Evolutionary conservation across 1,140 invertebrate species (phyloP).

Genomic region (Papilio dardanus): DNA sequence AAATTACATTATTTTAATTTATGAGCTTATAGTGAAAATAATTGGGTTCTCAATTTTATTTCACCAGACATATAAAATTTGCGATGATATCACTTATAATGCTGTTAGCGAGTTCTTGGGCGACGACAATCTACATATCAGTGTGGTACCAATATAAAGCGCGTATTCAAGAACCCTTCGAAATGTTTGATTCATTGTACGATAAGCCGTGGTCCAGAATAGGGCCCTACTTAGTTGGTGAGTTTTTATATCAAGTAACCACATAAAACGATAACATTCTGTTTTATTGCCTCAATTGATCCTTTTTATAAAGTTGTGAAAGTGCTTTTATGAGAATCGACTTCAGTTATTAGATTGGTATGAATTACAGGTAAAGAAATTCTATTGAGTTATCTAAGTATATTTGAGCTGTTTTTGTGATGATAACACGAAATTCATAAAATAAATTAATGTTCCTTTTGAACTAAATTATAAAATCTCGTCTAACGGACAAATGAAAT

Average conservation of each 20-base stretch:
- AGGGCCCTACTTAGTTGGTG: slow-evolving; percentile 90
- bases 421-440: neutral
- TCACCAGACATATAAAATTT: slow-evolving; percentile 83
- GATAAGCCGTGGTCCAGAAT: slow-evolving; percentile 93
- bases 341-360: neutral
- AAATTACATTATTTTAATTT: neutral
- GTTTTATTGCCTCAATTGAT: slow-evolving; percentile 29
- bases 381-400: too few relatives aligned
- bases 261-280: slow-evolving; percentile 4
- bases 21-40: neutral
- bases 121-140: slow-evolving; percentile 88
- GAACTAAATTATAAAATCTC: neutral
- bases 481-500: neutral
- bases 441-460: neutral
- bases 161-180: slow-evolving; percentile 91
- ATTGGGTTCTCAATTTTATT: slow-evolving; percentile 29
- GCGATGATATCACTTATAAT: slow-evolving; percentile 81
- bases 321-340: slow-evolving; percentile 9
- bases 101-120: slow-evolving; percentile 88
- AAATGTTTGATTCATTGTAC: slow-evolving; percentile 91
- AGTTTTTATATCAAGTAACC: slow-evolving; percentile 45
- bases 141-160: slow-evolving; percentile 89
- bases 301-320: slow-evolving; percentile 31
- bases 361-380: neutral
- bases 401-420: too few relatives aligned